Percentiles rank a stretch among this genome's conserved stretches.
phyloP scores from a whole-genome alignment of 2,797 vertebrate species.

The Myotis pilosus region DNA sequence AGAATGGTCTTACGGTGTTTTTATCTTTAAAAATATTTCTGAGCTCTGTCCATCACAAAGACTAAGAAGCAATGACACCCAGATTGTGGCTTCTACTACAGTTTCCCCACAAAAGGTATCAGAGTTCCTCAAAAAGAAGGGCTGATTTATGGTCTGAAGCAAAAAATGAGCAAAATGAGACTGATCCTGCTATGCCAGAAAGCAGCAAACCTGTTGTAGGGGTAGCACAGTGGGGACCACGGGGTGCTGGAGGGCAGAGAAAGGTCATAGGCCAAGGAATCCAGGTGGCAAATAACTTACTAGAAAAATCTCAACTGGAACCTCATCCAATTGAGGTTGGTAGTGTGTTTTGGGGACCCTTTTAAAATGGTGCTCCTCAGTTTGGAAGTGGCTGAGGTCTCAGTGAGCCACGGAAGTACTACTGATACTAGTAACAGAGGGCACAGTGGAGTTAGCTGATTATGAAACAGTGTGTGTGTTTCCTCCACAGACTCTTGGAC shows the following conservation, averaged over 20 bases:
- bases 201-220: neutral
- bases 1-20: neutral
- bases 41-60: neutral
- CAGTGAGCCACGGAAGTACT: neutral
- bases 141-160: neutral
- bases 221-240: neutral
- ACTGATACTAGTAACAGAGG: neutral
- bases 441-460: neutral
- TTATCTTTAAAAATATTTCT: neutral
- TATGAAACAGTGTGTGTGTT: neutral
- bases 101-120: neutral
- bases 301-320: neutral
- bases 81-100: neutral
- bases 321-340: neutral
- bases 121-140: neutral
- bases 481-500: neutral
- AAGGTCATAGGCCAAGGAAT: neutral
- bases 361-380: neutral
- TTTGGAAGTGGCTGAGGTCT: neutral
- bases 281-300: neutral
- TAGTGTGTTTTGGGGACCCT: neutral
- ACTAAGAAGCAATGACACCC: neutral
- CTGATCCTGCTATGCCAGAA: neutral
- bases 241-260: neutral
- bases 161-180: neutral